Conservation (phyloP, 2,888 invertebrate genomes). For the Allacma fusca region DNA sequence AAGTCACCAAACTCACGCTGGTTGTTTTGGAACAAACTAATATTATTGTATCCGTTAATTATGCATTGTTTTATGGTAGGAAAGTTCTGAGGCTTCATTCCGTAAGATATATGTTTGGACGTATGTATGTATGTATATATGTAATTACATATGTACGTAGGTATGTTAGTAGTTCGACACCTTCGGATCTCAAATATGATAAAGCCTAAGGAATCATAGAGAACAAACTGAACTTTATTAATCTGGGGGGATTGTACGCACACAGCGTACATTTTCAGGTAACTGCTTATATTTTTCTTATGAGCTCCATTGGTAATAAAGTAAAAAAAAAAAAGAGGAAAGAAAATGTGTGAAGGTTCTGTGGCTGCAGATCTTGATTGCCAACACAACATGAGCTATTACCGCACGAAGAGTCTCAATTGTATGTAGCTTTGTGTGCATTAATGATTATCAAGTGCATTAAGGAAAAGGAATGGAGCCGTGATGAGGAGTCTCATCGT, state of each 20-base stretch:
- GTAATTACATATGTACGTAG: too few species aligned
- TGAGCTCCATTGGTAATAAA: too few species aligned
- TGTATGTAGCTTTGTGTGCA: not conserved
- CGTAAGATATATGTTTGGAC: too few species aligned
- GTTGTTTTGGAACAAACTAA: not conserved
- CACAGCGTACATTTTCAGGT: too few species aligned
- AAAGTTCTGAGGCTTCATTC: too few species aligned
- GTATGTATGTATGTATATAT: too few species aligned
- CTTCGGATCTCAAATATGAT: too few species aligned
- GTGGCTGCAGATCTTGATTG: not conserved
- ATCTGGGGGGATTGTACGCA: too few species aligned
- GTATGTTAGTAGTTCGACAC: too few species aligned
- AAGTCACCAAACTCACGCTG: constrained; percentile 13
- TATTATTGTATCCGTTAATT: constrained; percentile 16
- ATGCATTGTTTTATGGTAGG: constrained; percentile 22
- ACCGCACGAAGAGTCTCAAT: not conserved
- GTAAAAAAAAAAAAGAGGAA: not conserved
- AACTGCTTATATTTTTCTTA: too few species aligned
- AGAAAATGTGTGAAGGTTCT: constrained; percentile 5
- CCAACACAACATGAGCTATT: not conserved
- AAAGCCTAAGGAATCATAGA: too few species aligned
- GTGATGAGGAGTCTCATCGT: not conserved
- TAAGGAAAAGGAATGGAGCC: not conserved
- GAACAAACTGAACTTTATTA: too few species aligned
- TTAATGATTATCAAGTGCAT: not conserved